Conservation (phyloP, 2,113 vertebrate genomes). For the Chaetorhynchus papuensis region DNA sequence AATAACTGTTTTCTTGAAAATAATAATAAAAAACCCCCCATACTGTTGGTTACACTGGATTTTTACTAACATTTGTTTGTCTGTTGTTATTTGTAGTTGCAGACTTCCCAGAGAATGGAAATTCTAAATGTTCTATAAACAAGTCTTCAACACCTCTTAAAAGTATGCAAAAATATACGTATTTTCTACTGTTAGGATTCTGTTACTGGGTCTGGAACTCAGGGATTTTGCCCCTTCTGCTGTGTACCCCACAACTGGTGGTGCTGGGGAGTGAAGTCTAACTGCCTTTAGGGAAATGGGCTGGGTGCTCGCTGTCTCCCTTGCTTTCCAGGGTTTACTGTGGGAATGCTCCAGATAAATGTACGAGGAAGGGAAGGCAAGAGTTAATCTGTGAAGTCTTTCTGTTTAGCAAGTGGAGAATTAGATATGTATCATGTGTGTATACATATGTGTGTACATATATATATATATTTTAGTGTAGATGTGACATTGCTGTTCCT, state of each 20-base stretch:
- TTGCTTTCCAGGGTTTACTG: not conserved
- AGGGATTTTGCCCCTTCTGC: not conserved
- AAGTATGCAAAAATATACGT: not conserved
- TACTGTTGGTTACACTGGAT: not conserved
- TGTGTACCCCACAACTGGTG: not conserved
- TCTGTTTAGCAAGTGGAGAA: not conserved
- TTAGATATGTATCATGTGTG: rapidly evolving
- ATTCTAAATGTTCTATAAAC: slow-evolving; percentile 8
- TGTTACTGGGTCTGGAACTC: not conserved
- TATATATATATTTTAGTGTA: not conserved
- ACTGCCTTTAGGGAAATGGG: not conserved
- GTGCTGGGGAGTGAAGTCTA: not conserved
- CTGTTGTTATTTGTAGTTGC: slow-evolving; percentile 3
- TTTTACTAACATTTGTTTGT: not conserved
- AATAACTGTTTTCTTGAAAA: not conserved
- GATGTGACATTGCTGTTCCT: not conserved
- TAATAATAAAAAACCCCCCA: not conserved
- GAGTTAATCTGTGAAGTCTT: not conserved
- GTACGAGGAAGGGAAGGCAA: not conserved
- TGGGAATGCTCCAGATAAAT: not conserved
- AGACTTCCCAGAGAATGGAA: slow-evolving; percentile 6
- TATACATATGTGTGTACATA: rapidly evolving
- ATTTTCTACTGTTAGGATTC: not conserved
- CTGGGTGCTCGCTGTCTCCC: not conserved
- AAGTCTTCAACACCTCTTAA: not conserved